Evolutionary conservation across 2,113 vertebrate genomes (phyloP), one percentile per base, ranked within the genome.

Genomic region (Pelecanus crispus): DNA sequence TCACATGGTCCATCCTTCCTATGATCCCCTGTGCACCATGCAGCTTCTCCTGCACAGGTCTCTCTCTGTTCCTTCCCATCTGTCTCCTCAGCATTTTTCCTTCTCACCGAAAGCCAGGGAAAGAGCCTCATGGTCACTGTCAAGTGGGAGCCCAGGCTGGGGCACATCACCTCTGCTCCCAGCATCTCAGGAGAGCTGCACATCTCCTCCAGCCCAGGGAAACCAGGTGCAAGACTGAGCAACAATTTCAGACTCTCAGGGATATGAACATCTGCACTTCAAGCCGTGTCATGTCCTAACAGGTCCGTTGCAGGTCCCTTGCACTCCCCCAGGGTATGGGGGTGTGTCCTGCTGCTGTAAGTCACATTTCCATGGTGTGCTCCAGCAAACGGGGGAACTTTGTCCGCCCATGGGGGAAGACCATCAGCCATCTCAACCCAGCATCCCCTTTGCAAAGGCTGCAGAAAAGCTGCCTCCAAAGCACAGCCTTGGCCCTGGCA

Each of bases 401-500:
- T 17, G 10, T 10, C 42, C 5, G 0, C 12, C 19, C 29, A 2
- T 38, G 49, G 17, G 65, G 56, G 67, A n/a, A 18, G 25, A 9
- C 38, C 32, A 36, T 25, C 56, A 36, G 32, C 47, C 70, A 45
- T 17, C 40, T 13, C 17, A 45, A 40, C 40, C 38, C 11, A 13
- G 38, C 11, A 28, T 12, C 20, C 17, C 34, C 21, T 26, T 38
- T 7, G 28, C 34, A 13, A 73, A 45, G 10, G 20, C 56, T 42
- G 26, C 1, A 0, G 10, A 36, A 49, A 73, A 38, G 36, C 21
- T 17, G 20, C 40, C 26, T 8, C 34, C 1, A 0, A 47, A 63
- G 26, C 13, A 1, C 38, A 45, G 49, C 49, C 34, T 22, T 21
- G 40, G 13, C 49, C 28, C 17, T 3, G 0, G 49, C 40, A 32